These are phyloP conservation scores for Urechis unicinctus DNA, from an alignment of 2,888 invertebrate genomes.

Conservation along the genomic window DNA sequence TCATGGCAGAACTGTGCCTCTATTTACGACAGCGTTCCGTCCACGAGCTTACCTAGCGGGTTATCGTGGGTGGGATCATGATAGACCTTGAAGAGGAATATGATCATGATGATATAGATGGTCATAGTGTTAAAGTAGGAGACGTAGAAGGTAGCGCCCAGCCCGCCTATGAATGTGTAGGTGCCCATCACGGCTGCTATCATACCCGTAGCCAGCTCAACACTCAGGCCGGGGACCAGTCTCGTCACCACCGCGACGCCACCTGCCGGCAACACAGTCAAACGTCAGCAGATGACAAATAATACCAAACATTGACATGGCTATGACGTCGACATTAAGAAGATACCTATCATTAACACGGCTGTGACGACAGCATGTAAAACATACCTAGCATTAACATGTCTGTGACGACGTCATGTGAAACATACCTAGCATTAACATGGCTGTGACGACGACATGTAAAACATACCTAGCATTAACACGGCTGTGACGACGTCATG, in stretches of 20 bases:
- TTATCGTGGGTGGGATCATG: slow-evolving; percentile 23
- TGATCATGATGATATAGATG: slow-evolving; percentile 42
- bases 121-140: slow-evolving; percentile 49
- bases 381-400: too few species aligned
- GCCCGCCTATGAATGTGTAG: slow-evolving; percentile 45
- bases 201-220: slow-evolving; percentile 40
- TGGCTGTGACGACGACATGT: not conserved
- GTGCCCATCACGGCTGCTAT: slow-evolving; percentile 41
- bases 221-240: slow-evolving; percentile 37
- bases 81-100: slow-evolving; percentile 43
- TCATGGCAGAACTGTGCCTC: too few species aligned
- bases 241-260: slow-evolving; percentile 43
- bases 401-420: not conserved
- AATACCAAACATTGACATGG: not conserved
- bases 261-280: slow-evolving; percentile 9
- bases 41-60: slow-evolving; percentile 11
- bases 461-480: not conserved
- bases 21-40: too few species aligned
- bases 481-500: not conserved
- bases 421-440: not conserved
- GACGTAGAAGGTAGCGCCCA: slow-evolving; percentile 50
- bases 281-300: not conserved
- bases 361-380: not conserved
- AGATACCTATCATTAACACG: too few species aligned
- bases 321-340: not conserved